phyloP scores from a whole-genome alignment of 2,888 invertebrate genomes.

The Hipparchia sbordonii region DNA sequence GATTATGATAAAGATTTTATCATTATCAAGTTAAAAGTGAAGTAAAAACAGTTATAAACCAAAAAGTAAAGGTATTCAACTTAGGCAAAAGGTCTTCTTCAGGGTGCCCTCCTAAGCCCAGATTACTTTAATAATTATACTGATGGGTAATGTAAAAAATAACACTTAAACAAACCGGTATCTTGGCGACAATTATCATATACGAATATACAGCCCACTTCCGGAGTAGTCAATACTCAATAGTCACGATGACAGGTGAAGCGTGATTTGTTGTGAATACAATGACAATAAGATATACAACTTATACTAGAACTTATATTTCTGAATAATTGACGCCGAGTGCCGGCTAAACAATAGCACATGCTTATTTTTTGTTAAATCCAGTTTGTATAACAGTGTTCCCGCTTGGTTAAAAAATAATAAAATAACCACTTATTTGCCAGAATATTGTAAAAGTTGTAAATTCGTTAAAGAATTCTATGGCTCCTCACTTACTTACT shows the following conservation, averaged over 20 bases:
- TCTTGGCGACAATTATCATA: slow-evolving; percentile 26
- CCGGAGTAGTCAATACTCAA: slow-evolving; percentile 34
- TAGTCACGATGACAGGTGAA: slow-evolving; percentile 31
- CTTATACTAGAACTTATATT: slow-evolving; percentile 10
- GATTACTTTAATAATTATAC: background rate
- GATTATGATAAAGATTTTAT: too few species aligned
- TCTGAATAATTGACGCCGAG: slow-evolving; percentile 17
- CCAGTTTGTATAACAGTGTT: background rate
- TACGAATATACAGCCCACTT: slow-evolving; percentile 32
- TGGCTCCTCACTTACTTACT: background rate
- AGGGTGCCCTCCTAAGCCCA: background rate
- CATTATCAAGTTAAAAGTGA: too few species aligned
- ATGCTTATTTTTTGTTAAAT: background rate
- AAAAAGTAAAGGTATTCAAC: background rate
- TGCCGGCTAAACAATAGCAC: background rate
- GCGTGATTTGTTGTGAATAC: slow-evolving; percentile 38
- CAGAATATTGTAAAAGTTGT: background rate
- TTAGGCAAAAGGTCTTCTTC: background rate
- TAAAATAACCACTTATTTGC: background rate
- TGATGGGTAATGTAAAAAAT: background rate
- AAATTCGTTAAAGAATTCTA: background rate
- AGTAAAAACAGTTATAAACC: background rate
- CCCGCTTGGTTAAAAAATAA: background rate
- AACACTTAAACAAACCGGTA: background rate
- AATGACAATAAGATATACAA: slow-evolving; percentile 24